These are phyloP conservation scores for Leptonema lineaticorne DNA, from an alignment of 1,140 invertebrate species.

Conservation along the genomic window DNA sequence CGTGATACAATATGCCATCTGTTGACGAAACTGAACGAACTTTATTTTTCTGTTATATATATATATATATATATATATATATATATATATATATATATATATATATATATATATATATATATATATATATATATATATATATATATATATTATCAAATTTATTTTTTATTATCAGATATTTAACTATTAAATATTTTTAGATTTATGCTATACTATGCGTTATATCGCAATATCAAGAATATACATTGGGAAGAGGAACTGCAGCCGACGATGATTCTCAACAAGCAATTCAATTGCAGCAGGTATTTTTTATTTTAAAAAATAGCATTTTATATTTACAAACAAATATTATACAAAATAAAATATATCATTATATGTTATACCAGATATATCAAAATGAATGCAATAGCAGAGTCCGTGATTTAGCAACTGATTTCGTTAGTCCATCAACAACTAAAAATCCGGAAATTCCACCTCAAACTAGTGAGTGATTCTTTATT, in stretches of 20 bases:
- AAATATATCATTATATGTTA: neutral
- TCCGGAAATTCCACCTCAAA: neutral
- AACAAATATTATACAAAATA: neutral
- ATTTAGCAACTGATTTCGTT: neutral
- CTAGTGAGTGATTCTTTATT: neutral
- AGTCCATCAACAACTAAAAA: neutral
- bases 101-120: neutral
- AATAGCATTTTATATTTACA: neutral
- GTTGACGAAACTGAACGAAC: too few relatives aligned
- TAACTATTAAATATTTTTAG: neutral
- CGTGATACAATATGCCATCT: too few relatives aligned
- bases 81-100: neutral
- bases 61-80: neutral
- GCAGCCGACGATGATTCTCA: neutral
- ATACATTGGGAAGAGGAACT: neutral
- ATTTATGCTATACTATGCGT: conserved; percentile 10
- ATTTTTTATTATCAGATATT: neutral
- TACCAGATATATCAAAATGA: neutral
- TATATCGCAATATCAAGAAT: conserved; percentile 17
- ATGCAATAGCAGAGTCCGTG: neutral
- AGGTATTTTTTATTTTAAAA: neutral
- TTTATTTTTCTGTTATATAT: too few relatives aligned
- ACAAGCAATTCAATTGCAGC: neutral
- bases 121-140: neutral
- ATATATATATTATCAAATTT: neutral